Base-by-base conservation (phyloP, 2,113 vertebrate genomes). In the Neotragus pygmaeus region DNA sequence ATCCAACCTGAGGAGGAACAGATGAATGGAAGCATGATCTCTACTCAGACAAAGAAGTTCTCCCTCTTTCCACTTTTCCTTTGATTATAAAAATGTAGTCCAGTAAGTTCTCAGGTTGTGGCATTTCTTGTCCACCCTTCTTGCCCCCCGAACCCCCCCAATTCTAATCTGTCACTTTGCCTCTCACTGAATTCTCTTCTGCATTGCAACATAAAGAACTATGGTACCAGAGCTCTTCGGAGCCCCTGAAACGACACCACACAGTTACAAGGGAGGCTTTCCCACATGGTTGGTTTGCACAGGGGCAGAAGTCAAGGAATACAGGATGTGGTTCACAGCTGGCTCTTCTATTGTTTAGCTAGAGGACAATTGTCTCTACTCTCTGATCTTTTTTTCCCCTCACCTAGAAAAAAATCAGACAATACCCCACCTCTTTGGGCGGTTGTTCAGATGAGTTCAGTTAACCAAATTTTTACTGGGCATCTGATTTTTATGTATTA, bases 301-400 rank as follows among this genome's bases (percentile, higher is more conserved):
- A 47, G 36, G 47, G 33, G 30, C 25, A 88, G 80, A 86, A 60
- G 36, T 78, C 43, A 58, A 64, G 43, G 27, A 62, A 16, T 33
- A 55, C 15, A 82, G 49, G 16, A 14, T 19, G 6, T 78, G 57
- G 49, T 47, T 95, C 36, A 70, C 15, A 55, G 3, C n/a, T 47
- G 27, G 30, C 12, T 28, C n/a, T 82, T 90, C n/a, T 36, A 39
- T n/a, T 92, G 66, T 33, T 87, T 70, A 88, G 45, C 60, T 83
- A 11, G 33, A 94, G 58, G 80, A 15, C 43, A 75, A 90, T 36
- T 78, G 13, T 66, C 16, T 70, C 53, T 4, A 57, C 39, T 53
- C 43, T 81, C 83, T 81, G 51, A 94, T 90, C 33, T 93, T 94
- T 95, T 70, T 58, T 96, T 85, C 51, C 93, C 23, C 21, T 96